Evolutionary conservation across 2,888 invertebrate species (phyloP).

Genomic region (Imbricaverruca yamaguchii): DNA sequence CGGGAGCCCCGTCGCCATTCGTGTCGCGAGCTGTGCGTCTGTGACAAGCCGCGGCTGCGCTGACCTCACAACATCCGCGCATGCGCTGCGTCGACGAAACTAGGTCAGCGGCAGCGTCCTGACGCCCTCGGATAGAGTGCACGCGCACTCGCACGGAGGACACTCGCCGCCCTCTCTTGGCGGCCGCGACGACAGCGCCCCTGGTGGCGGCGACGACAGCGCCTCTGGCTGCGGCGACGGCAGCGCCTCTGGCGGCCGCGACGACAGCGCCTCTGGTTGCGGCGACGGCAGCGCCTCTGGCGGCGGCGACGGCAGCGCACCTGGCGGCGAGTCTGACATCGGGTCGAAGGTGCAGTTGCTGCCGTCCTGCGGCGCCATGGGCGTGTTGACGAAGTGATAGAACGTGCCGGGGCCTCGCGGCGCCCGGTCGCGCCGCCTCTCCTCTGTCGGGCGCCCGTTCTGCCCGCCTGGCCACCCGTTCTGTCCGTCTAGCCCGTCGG

Average conservation of each 20-base stretch:
- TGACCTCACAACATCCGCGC: too few species aligned
- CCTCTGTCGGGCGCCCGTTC: not conserved
- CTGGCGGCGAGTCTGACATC: not conserved
- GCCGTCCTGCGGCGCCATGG: not conserved
- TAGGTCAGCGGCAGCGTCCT: too few species aligned
- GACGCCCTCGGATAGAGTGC: not conserved
- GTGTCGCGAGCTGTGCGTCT: too few species aligned
- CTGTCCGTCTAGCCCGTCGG: too few species aligned
- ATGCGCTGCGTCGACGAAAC: too few species aligned
- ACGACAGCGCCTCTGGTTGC: not conserved
- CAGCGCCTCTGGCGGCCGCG: not conserved
- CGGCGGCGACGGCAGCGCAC: not conserved
- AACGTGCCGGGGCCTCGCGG: conserved; percentile 5
- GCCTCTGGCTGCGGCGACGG: not conserved
- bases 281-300: not conserved
- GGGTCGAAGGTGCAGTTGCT: conserved; percentile 20
- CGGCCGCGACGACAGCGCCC: not conserved
- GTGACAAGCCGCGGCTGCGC: too few species aligned
- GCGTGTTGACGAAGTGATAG: conserved; percentile 10
- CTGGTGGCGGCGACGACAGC: not conserved
- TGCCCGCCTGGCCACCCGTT: too few species aligned
- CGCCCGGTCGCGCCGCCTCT: not conserved
- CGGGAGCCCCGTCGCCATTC: too few species aligned
- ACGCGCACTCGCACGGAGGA: not conserved
- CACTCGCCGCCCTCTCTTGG: not conserved